These are phyloP conservation scores for Nyctibius bracteatus DNA, from an alignment of 2,113 vertebrate genomes.

Conservation along the genomic window DNA sequence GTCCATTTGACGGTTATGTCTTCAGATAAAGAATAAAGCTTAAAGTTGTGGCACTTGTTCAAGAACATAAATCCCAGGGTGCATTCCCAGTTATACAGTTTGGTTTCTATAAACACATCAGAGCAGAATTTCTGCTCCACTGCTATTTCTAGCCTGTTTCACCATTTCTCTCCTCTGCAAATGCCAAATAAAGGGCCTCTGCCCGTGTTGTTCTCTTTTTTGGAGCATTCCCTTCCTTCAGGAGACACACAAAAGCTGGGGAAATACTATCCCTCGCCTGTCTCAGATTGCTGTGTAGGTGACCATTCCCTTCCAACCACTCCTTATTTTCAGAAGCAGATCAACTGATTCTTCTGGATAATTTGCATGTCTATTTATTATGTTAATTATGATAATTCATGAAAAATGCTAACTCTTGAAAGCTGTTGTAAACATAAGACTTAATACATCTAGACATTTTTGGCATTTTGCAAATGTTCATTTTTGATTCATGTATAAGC, in stretches of 20 bases:
- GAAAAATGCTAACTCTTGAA: conserved; percentile 40
- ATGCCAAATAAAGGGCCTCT: conserved; percentile 10
- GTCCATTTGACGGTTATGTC: neutral
- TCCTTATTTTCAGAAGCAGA: neutral
- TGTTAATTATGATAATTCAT: conserved; percentile 29
- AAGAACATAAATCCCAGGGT: neutral
- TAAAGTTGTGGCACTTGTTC: neutral
- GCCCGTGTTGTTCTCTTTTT: neutral
- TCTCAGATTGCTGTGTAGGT: neutral
- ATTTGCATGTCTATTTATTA: conserved; percentile 32
- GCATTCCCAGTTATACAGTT: neutral
- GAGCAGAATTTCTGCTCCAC: neutral
- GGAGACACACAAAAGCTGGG: neutral
- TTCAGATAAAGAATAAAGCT: neutral
- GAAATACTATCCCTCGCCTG: neutral
- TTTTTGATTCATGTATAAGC: conserved; percentile 40
- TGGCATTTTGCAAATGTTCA: conserved; percentile 36
- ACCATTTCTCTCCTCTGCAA: neutral
- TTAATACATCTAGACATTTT: conserved; percentile 11
- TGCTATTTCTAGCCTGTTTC: conserved; percentile 16
- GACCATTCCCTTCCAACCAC: neutral
- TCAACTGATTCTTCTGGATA: neutral
- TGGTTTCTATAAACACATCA: neutral
- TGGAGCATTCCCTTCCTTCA: conserved; percentile 20
- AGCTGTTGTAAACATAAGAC: conserved; percentile 45